phyloP scores from a whole-genome alignment of 2,888 invertebrate species.

The Yponomeuta sedellus region DNA sequence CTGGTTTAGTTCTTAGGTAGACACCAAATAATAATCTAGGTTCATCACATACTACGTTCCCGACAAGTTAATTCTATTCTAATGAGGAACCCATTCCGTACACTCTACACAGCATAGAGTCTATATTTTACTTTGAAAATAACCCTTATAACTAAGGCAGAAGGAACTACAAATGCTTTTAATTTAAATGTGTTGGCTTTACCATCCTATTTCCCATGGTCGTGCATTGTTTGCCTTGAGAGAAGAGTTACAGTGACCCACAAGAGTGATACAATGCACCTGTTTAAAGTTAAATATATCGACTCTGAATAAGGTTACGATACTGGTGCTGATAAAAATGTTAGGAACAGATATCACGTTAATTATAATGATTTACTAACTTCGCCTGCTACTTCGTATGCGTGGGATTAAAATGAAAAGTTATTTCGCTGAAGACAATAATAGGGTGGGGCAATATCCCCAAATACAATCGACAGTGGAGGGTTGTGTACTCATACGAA shows the following conservation, averaged over 20 bases:
- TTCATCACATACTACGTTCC: background rate
- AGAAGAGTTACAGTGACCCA: slow-evolving; percentile 1
- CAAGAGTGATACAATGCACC: background rate
- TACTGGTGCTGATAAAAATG: background rate
- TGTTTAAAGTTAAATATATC: background rate
- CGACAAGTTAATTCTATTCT: background rate
- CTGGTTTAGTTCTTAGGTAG: background rate
- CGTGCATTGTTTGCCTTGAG: background rate
- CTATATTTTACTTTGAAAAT: background rate
- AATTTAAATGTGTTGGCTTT: background rate
- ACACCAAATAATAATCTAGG: background rate
- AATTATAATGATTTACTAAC: background rate
- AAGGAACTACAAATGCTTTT: background rate
- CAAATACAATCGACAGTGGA: no score
- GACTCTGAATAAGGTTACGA: background rate
- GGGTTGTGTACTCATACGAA: no score
- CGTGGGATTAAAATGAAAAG: no score
- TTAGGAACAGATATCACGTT: background rate
- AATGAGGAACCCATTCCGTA: background rate
- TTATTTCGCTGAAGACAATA: no score
- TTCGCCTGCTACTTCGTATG: no score
- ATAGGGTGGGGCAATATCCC: no score
- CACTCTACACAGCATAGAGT: background rate
- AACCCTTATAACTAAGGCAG: background rate
- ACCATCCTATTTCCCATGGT: background rate